Conservation (phyloP, 2,888 invertebrate species). For the Cacoxenus indagator region DNA sequence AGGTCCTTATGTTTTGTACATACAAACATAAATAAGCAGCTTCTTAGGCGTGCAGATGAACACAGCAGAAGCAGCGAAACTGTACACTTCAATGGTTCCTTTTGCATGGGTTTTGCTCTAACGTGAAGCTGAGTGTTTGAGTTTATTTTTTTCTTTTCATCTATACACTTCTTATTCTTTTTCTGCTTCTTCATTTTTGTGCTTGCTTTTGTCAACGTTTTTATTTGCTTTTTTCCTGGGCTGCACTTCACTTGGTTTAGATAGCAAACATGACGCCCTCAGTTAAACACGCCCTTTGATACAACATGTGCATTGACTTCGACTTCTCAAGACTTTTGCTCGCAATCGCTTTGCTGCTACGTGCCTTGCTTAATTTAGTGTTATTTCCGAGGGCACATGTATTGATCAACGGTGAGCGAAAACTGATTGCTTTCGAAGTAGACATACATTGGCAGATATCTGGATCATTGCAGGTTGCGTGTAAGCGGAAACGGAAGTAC, state of each 20-base stretch:
- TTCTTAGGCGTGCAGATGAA: background rate
- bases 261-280: background rate
- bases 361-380: conserved; percentile 48
- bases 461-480: background rate
- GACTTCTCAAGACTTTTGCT: background rate
- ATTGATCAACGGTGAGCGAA: conserved; percentile 16
- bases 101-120: conserved; percentile 37
- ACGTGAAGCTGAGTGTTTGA: background rate
- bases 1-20: background rate
- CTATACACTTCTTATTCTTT: too few species aligned
- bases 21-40: background rate
- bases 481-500: conserved; percentile 5
- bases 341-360: conserved; percentile 33
- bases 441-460: background rate
- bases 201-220: too few species aligned
- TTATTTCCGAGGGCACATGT: background rate
- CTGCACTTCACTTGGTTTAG: too few species aligned
- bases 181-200: background rate
- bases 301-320: background rate
- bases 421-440: conserved; percentile 10
- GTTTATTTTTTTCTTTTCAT: background rate
- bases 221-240: too few species aligned
- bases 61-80: conserved; percentile 28
- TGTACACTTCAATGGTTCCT: conserved; percentile 59
- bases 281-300: background rate